Percentiles rank a stretch among this genome's conserved stretches.
Conservation (phyloP, 2,797 vertebrate genomes). For the Varecia variegata region DNA sequence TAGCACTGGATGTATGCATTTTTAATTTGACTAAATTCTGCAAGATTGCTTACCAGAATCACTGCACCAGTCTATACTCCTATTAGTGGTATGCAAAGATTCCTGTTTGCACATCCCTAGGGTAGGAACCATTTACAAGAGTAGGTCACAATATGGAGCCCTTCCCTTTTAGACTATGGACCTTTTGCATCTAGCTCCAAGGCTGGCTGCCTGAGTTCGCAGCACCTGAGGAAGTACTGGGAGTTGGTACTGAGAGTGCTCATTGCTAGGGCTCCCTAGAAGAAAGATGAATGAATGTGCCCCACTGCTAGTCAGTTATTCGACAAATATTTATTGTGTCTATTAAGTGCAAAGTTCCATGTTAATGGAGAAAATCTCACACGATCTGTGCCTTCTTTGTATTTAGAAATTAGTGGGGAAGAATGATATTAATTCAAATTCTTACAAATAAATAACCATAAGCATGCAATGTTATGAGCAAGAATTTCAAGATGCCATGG, state of each 20-base stretch:
- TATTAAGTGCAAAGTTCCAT: neutral
- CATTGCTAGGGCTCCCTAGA: neutral
- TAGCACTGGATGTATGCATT: neutral
- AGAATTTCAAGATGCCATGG: neutral
- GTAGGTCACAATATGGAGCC: neutral
- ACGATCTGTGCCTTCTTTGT: neutral
- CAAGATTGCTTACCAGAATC: neutral
- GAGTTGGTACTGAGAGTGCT: neutral
- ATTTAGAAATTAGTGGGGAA: neutral
- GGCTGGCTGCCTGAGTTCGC: neutral
- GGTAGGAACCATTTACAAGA: neutral
- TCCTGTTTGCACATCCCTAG: neutral
- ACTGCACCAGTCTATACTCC: neutral
- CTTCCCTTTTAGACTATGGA: neutral
- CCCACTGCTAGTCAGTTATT: neutral
- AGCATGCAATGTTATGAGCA: neutral
- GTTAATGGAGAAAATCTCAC: neutral
- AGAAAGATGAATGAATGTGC: neutral
- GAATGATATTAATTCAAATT: neutral
- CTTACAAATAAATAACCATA: neutral
- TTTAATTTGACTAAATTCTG: slow-evolving; percentile 4
- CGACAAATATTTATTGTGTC: neutral
- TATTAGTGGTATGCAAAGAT: neutral
- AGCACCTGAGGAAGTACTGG: neutral
- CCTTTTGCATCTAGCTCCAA: neutral